Conservation (phyloP, 2,797 vertebrate genomes). For the Tinamus major region DNA sequence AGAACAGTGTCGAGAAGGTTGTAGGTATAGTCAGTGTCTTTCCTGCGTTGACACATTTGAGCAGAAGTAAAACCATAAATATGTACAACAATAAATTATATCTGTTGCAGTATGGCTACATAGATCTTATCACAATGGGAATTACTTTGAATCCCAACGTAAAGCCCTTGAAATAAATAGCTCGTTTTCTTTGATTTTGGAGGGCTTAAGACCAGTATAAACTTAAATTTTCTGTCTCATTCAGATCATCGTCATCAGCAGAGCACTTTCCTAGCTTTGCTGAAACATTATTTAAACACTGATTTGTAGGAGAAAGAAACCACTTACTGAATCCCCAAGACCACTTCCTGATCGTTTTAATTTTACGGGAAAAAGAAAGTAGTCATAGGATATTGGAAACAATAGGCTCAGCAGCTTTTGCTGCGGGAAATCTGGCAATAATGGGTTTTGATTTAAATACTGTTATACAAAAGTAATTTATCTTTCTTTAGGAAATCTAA, state of each 20-base stretch:
- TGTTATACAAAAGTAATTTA: background rate
- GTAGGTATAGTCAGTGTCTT: background rate
- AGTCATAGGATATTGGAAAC: slow-evolving; percentile 57
- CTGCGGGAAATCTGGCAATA: slow-evolving; percentile 32
- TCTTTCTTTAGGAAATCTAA: slow-evolving; percentile 15
- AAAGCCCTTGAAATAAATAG: background rate
- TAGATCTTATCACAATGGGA: background rate
- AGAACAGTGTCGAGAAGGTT: background rate
- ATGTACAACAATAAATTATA: background rate
- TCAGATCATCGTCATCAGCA: background rate
- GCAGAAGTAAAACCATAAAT: background rate
- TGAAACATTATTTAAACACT: slow-evolving; percentile 11
- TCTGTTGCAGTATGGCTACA: background rate
- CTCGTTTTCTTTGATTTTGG: background rate
- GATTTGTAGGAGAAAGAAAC: slow-evolving; percentile 23
- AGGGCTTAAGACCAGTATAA: background rate
- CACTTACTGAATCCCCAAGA: background rate
- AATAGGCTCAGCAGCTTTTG: slow-evolving; percentile 38
- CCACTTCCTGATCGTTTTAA: slow-evolving; percentile 39
- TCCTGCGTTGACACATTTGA: background rate
- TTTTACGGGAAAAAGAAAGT: slow-evolving; percentile 54
- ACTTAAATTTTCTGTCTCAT: background rate
- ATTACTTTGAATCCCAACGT: background rate
- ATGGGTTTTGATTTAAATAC: slow-evolving; percentile 44
- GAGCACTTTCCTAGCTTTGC: background rate